Percentiles rank a stretch among this genome's conserved stretches.
phyloP scores from a whole-genome alignment of 1,140 invertebrate species.

The Lepeophtheirus salmonis region DNA sequence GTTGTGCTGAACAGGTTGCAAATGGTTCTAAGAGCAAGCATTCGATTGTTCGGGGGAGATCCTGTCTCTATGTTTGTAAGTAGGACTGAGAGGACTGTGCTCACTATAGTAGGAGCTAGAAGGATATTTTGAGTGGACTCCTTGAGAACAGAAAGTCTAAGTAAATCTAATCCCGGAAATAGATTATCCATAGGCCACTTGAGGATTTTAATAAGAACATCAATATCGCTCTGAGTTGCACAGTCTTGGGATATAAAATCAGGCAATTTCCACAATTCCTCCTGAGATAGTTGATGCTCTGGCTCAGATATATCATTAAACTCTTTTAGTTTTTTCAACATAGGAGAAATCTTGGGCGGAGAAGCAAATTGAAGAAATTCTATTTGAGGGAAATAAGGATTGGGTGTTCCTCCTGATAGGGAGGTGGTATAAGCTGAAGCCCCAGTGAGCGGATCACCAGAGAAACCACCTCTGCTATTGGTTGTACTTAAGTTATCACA shows the following conservation, averaged over 20 bases:
- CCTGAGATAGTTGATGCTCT: constrained; percentile 12
- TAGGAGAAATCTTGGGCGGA: constrained; percentile 33
- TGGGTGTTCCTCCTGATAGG: not conserved
- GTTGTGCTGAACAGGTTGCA: constrained; percentile 45
- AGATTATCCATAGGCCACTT: constrained; percentile 59
- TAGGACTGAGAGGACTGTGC: constrained; percentile 23
- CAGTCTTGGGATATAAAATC: constrained; percentile 7
- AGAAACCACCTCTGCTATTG: constrained; percentile 18
- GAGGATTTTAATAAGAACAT: constrained; percentile 33
- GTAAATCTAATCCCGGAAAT: constrained; percentile 67
- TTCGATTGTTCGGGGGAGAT: constrained; percentile 41
- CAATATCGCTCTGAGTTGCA: constrained; percentile 13
- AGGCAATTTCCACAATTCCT: constrained; percentile 13
- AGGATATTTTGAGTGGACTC: constrained; percentile 4
- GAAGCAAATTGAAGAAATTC: constrained; percentile 20
- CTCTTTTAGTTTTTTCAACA: constrained; percentile 32
- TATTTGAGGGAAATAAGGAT: constrained; percentile 18
- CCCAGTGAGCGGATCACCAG: constrained; percentile 18
- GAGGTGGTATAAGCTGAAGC: not conserved
- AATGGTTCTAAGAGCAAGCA: constrained; percentile 50
- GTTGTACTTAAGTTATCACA: constrained; percentile 20
- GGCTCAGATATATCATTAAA: constrained; percentile 23
- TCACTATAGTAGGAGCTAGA: constrained; percentile 21
- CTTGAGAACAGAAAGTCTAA: constrained; percentile 51
- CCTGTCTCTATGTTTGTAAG: constrained; percentile 25